Percentiles rank a stretch among this genome's conserved stretches.
Evolutionary conservation across 2,113 vertebrate species (phyloP).

Genomic region (Turdus rufiventris): DNA sequence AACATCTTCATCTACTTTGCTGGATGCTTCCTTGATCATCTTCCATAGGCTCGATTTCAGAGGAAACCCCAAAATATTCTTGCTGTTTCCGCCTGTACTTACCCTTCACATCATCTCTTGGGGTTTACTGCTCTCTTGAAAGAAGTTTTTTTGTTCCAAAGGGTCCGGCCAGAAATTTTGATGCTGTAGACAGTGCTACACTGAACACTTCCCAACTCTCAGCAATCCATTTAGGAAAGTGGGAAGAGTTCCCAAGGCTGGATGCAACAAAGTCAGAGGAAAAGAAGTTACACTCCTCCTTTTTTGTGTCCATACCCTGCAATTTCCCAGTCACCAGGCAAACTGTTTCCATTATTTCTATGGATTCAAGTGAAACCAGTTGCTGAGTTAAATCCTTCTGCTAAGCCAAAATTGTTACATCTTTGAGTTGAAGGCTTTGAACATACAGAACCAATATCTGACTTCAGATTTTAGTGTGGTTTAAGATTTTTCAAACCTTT

Average conservation of each 20-base stretch:
- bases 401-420: background rate
- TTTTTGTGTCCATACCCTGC: background rate
- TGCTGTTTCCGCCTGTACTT: background rate
- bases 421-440: background rate
- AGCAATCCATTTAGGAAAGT: background rate
- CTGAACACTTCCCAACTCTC: background rate
- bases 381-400: background rate
- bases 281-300: background rate
- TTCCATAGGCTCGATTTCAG: background rate
- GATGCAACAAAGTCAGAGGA: background rate
- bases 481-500: background rate
- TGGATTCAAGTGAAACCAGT: background rate
- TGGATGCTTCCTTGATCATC: background rate
- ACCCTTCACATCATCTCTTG: background rate
- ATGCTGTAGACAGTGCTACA: background rate
- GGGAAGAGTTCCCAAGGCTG: background rate
- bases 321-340: background rate
- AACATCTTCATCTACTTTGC: background rate
- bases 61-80: background rate
- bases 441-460: background rate
- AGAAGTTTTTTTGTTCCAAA: background rate
- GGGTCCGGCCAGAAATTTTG: background rate
- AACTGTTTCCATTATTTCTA: background rate
- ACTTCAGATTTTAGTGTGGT: background rate
- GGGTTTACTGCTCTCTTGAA: background rate